These are phyloP conservation scores for Chymomyza fuscimana DNA, from an alignment of 2,888 invertebrate species.

Conservation along the genomic window DNA sequence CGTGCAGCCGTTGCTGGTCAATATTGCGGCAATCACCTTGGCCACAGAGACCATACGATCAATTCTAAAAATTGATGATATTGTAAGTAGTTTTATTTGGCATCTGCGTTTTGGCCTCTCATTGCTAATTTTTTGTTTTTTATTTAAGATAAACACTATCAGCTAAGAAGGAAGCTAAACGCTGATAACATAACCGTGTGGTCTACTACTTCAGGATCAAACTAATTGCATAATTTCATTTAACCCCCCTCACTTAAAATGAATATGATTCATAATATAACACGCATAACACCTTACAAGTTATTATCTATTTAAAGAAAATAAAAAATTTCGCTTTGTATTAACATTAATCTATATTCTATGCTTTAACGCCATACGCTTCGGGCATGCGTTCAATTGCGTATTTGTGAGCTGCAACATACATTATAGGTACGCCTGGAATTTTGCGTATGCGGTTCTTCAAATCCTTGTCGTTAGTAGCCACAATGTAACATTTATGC, in stretches of 20 bases:
- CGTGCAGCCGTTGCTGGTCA: conserved; percentile 97
- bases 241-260: conserved; percentile 29
- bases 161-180: conserved; percentile 50
- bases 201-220: conserved; percentile 40
- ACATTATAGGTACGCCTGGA: conserved; percentile 99
- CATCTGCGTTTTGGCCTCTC: not conserved
- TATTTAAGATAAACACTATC: conserved; percentile 72
- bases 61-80: conserved; percentile 99
- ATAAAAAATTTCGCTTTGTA: conserved; percentile 51
- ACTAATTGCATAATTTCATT: conserved; percentile 54
- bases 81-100: conserved; percentile 82
- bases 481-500: conserved; percentile 99
- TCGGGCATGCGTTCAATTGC: conserved; percentile 99
- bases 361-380: conserved; percentile 91
- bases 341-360: conserved; percentile 47
- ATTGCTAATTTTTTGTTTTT: conserved; percentile 4
- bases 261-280: conserved; percentile 65
- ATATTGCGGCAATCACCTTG: conserved; percentile 94
- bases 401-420: conserved; percentile 93
- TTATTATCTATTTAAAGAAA: conserved; percentile 54
- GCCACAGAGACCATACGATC: conserved; percentile 98
- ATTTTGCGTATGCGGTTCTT: conserved; percentile 97
- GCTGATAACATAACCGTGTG: conserved; percentile 25
- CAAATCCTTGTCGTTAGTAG: conserved; percentile 98
- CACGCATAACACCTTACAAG: conserved; percentile 47